Percentiles rank a stretch among this genome's conserved stretches.
phyloP scores from a whole-genome alignment of 1,140 invertebrate genomes.

The Drosophila malerkotliana region DNA sequence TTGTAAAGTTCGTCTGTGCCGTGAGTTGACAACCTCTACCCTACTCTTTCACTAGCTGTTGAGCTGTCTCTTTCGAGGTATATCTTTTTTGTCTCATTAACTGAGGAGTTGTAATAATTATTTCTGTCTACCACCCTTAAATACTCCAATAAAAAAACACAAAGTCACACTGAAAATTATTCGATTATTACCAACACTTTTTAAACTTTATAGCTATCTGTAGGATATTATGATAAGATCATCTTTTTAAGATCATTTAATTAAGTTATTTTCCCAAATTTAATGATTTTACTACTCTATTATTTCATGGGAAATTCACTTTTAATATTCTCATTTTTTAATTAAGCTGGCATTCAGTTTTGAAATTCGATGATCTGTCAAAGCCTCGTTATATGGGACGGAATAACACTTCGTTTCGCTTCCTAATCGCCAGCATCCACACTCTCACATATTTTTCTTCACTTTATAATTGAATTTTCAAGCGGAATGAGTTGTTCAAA shows the following conservation, averaged over 20 bases:
- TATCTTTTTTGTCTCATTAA: constrained; percentile 14
- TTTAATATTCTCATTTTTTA: constrained; percentile 14
- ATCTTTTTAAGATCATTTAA: not conserved
- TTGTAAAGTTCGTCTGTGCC: constrained; percentile 66
- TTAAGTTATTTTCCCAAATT: no score
- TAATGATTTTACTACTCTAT: constrained; percentile 5
- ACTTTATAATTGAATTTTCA: constrained; percentile 30
- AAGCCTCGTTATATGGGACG: constrained; percentile 31
- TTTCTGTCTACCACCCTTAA: constrained; percentile 23
- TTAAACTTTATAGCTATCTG: not conserved
- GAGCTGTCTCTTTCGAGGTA: not conserved
- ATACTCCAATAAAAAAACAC: constrained; percentile 1
- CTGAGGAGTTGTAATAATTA: constrained; percentile 42
- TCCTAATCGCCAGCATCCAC: not conserved
- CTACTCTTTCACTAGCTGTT: not conserved
- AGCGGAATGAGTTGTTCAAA: constrained; percentile 30
- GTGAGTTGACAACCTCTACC: constrained; percentile 12
- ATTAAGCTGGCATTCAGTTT: constrained; percentile 23
- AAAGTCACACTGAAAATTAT: no score
- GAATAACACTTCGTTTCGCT: constrained; percentile 13
- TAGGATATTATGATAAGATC: not conserved
- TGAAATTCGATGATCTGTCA: constrained; percentile 39
- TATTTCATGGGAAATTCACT: constrained; percentile 45
- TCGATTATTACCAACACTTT: no score
- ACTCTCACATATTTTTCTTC: not conserved